A percentile compares a stretch with the other conserved stretches of the same genome.
phyloP scores from a whole-genome alignment of 2,888 invertebrate genomes.

The Strigamia transsilvanica region DNA sequence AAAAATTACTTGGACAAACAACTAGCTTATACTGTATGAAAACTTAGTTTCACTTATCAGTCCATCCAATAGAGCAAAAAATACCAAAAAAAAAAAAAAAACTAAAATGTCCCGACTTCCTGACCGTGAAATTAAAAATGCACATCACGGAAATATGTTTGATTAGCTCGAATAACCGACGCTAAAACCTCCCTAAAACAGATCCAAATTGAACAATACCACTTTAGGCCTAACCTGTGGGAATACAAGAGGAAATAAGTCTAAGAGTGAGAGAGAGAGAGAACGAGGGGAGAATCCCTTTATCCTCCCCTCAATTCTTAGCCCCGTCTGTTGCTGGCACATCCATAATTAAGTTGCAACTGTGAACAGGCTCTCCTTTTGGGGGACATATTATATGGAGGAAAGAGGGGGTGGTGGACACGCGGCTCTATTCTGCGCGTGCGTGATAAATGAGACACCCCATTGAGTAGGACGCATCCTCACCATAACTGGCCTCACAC shows the following conservation, averaged over 20 bases:
- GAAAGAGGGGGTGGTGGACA: slow-evolving; percentile 40
- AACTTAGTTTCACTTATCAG: too few relatives aligned
- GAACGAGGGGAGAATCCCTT: slow-evolving; percentile 18
- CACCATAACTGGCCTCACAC: slow-evolving; percentile 42
- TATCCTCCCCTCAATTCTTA: slow-evolving; percentile 48
- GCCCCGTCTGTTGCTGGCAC: slow-evolving; percentile 45
- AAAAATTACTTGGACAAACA: neutral
- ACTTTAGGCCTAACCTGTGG: slow-evolving; percentile 28
- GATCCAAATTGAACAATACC: slow-evolving; percentile 4
- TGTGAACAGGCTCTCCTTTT: slow-evolving; percentile 46
- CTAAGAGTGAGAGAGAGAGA: slow-evolving; percentile 4
- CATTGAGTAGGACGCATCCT: slow-evolving; percentile 43
- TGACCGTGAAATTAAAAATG: too few relatives aligned
- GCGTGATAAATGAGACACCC: slow-evolving; percentile 48
- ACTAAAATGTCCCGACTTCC: too few relatives aligned
- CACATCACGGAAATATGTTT: neutral
- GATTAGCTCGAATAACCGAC: neutral
- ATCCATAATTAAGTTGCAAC: slow-evolving; percentile 49
- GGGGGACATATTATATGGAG: slow-evolving; percentile 32
- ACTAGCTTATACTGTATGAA: neutral
- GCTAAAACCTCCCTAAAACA: neutral
- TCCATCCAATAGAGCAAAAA: too few relatives aligned
- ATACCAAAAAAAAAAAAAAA: too few relatives aligned
- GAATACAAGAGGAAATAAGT: slow-evolving; percentile 49
- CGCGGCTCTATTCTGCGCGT: slow-evolving; percentile 48